Base-by-base conservation (phyloP, 2,888 invertebrate genomes). In the Agrotis puta region DNA sequence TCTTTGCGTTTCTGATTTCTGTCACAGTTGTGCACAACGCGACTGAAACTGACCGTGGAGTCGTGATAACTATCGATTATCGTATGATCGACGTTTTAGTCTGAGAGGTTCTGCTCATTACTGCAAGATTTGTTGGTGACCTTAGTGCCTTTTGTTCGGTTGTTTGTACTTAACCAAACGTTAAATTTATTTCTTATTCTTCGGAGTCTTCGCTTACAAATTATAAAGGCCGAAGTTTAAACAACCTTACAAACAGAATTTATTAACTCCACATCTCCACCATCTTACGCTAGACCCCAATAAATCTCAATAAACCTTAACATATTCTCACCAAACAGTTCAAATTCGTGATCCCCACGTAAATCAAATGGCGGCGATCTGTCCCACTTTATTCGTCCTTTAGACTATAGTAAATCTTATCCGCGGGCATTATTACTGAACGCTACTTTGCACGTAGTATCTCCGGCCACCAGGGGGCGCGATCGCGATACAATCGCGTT, bases 401-500 rank as follows among this genome's bases (percentile, higher is more conserved):
- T 81, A 83, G 72, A 79, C 69, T 58, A 64, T 67, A 70, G 74
- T 85, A 81, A 84, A 84, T 85, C 83, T 84, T 85, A 84, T 84
- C 85, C 74, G 74, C 64, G 22, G 70, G 79, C 83, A 81, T 71
- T 84, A 83, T 83, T 78, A 81, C 74, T 72, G 78, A 71, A 85
- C 64, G 84, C 75, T 79, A 82, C 79, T 82, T 79, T 68, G 79
- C 85, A 71, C 77, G 74, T 78, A 74, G 79, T 74, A 79, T 84
- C 79, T 83, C 75, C 76, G 78, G 73, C 80, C 87, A 88, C 88
- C 86, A 89, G 81, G 74, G 79, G 85, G 84, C 80, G 79, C 82
- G 82, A 82, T 67, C 47, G 81, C 84, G 92, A 92, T 92, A 82
- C 43, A 88, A 92, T 92, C 92, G 86, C 88, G 89, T 88, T 89